Base-by-base conservation (phyloP, 2,888 invertebrate genomes). In the Muscina levida region DNA sequence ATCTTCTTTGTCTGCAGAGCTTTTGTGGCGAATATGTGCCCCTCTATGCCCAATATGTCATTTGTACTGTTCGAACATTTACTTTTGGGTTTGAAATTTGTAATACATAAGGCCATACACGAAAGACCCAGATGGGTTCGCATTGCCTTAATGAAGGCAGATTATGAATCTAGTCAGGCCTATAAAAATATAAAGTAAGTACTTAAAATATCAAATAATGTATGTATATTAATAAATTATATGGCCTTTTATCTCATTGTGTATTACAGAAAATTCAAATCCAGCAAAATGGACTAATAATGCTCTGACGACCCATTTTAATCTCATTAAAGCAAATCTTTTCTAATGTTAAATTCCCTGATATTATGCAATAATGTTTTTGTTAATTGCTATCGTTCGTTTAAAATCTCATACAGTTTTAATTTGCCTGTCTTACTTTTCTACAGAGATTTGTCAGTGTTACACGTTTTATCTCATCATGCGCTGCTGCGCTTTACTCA, bases 1-100 rank as follows among this genome's bases (percentile, higher is more conserved):
- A n/a, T 31, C 3, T 31, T 31, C 8, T 8, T 31, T 66, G 37
- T 42, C n/a, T 81, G 15, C 56, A 91, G 85, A 86, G 90, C 86
- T 67, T 88, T 89, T 82, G 87, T 89, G 72, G 83, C 85, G 0
- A 87, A 87, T 77, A 84, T 88, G 71, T 82, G 89, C 73, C 90
- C 90, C 6, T 86, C 86, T 22, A 86, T 87, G 80, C 86, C 89
- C 22, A 86, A 87, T 67, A 85, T 90, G 3, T 88, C 93, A 24
- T 95, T 95, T 87, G 94, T 95, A 13, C 87, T 93, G 17, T 91
- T 95, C 72, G 95, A 95, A 89, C 95, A 95, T 88, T 85, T 93
- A n/a, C 90, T 95, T 26, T 87, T 95, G 62, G 93, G 92, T 5
- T 85, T 94, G n/a, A 92, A 94, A 81, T 93, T 93, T 82, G 90